Evolutionary conservation across 2,888 invertebrate species (phyloP), one percentile per base, ranked within the genome.

Genomic region (Leptothorax acervorum): DNA sequence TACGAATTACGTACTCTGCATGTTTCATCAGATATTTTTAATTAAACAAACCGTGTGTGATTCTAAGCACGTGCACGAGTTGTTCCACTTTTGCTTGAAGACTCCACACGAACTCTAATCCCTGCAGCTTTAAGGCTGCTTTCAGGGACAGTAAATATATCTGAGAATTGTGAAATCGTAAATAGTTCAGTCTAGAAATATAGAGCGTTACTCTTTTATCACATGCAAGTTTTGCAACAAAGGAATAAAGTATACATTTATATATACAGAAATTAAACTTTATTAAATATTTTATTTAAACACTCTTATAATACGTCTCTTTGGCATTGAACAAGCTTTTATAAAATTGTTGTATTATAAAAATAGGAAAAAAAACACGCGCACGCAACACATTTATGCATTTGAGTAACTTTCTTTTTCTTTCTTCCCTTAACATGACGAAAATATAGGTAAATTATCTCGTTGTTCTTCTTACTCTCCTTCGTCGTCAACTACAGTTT

Each of bases 81-180:
- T 91, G 88, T 88, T 90, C 85, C 91, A 90, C 88, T 86, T 86
- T 74, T 23, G 45, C 57, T 66, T 88, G 89, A 92, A 92, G 86
- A 93, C 88, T 91, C 85, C 86, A 87, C 79, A 86, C 88, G 84
- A 88, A 86, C 87, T 86, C 68, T 93, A 93, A 93, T 93, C 91
- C 89, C 83, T 48, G 89, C 89, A 90, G 86, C 90, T 88, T 89
- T 92, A 92, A 74, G 93, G 93, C 85, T 93, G 92, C 93, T 71
- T 84, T 87, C 87, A 88, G 85, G 88, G 88, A 83, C 87, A 83
- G 31, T 23, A 62, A 35, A 51, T 75, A 48, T 63, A 66, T 28
- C 15, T n/a, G 11, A 42, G 53, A 31, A 23, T 23, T 23, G 23
- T 23, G 23, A 23, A 45, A 55, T 57, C 0, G 9, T 70, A 66